Evolutionary conservation across 30 jellyfish, hydroid and myxozoan species (phyloP), one percentile per base, ranked within the genome.

Genomic region (Hydractinia symbiolongicarpus): DNA sequence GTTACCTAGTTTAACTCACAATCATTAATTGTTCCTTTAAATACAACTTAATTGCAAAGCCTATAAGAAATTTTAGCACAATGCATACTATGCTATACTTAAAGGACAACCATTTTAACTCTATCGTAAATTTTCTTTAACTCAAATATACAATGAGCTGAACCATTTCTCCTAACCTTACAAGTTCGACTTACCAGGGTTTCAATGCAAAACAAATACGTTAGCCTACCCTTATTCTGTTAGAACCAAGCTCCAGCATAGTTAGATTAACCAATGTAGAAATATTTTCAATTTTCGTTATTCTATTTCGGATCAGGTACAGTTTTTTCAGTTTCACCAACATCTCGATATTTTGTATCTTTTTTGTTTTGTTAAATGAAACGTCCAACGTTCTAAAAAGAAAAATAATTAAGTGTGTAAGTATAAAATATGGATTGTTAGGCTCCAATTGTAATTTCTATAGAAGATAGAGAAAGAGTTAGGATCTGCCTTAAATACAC

Each of bases 241-340:
- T 92, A 4, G 98, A 86, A 3, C 98, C 98, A 50, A 92, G 95
- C 68, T 92, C 98, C 78, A 92, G 87, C 98, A 92, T 86, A 54
- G 81, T 82, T 79, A 92, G 76, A 62, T 86, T 92, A 4, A 87
- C 77, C 67, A 92, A 60, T 55, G 79, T 55, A 17, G 89, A 72
- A n/a, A 92, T 16, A 57, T 87, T 84, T 82, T 92, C 94, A 58
- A 92, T 92, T 62, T 74, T 81, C 60, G 72, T 79, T 9, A 92
- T 92, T 55, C 95, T 79, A 83, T 92, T 92, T 60, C 81, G 86
- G 30, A 88, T 93, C 54, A 92, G 76, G 71, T 56, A 92, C 86
- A 92, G 67, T 51, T 79, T 61, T 44, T 19, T 78, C 19, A 92
- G 77, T 53, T 92, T 86, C 53, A 69, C 89, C 4, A 92, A 87